These are phyloP conservation scores for Dorcus parallelipipedus DNA, from an alignment of 2,888 invertebrate genomes.

Conservation along the genomic window DNA sequence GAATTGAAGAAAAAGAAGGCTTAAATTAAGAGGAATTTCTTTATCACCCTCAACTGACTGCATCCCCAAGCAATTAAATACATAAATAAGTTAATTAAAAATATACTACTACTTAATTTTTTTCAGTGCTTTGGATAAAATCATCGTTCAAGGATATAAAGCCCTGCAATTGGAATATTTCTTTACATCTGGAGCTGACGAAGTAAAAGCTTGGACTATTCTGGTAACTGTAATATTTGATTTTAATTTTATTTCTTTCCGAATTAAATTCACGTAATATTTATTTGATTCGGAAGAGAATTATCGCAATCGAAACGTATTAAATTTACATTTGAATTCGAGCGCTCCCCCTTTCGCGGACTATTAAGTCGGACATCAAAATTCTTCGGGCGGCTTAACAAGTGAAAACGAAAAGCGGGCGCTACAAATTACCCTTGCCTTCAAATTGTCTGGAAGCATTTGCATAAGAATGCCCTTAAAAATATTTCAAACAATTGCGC, in stretches of 20 bases:
- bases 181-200: conserved; percentile 96
- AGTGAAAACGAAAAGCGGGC: conserved; percentile 4
- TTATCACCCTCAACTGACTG: no score
- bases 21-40: no score
- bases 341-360: conserved; percentile 8
- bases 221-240: conserved; percentile 65
- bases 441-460: conserved; percentile 45
- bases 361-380: conserved; percentile 14
- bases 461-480: conserved; percentile 39
- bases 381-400: conserved; percentile 13
- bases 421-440: conserved; percentile 31
- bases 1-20: no score
- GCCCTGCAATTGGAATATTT: conserved; percentile 95
- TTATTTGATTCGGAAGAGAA: not conserved
- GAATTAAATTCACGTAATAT: not conserved
- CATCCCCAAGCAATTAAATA: no score
- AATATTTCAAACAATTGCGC: conserved; percentile 24
- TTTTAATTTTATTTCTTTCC: not conserved
- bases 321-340: conserved; percentile 19
- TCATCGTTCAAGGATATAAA: conserved; percentile 96
- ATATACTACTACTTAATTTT: not conserved
- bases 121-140: conserved; percentile 88
- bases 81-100: no score
- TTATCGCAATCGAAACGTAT: not conserved
- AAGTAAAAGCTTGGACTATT: conserved; percentile 99